Conservation (phyloP, 2,113 vertebrate species). For the Casuarius casuarius region DNA sequence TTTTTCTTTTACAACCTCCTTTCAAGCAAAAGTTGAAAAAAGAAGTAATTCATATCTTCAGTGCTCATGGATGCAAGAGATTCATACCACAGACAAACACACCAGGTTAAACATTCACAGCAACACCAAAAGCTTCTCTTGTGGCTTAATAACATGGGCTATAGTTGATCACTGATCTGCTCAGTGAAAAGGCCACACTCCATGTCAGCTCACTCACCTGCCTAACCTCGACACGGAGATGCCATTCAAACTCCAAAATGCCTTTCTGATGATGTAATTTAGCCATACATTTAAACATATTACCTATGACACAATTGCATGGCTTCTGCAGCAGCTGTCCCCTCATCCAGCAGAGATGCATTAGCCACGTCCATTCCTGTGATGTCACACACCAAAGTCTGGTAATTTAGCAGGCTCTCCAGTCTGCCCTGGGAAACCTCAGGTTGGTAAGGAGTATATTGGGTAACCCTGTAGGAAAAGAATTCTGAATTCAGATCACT, state of each 20-base stretch:
- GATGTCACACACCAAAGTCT: conserved; percentile 98
- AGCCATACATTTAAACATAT: neutral
- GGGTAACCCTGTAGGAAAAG: conserved; percentile 87
- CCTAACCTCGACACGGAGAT: neutral
- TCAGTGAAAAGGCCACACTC: neutral
- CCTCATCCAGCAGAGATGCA: conserved; percentile 93
- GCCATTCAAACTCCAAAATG: neutral
- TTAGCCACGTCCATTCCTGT: conserved; percentile 94
- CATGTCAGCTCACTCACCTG: neutral
- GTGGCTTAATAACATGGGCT: neutral
- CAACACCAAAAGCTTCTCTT: neutral
- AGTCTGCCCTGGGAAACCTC: conserved; percentile 96
- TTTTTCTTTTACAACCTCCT: neutral
- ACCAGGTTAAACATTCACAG: too few species aligned
- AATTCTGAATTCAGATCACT: neutral
- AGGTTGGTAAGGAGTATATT: conserved; percentile 98
- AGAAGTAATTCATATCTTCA: neutral
- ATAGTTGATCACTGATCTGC: neutral
- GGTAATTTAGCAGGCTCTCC: conserved; percentile 96
- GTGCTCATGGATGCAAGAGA: fast-evolving
- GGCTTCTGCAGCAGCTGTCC: conserved; percentile 94
- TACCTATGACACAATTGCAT: conserved; percentile 99
- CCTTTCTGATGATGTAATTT: neutral
- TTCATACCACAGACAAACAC: neutral
- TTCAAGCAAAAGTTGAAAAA: neutral